Percentiles rank a stretch among this genome's conserved stretches.
Conservation (phyloP, 2,797 vertebrate species). For the Sebastes paucispinis region DNA sequence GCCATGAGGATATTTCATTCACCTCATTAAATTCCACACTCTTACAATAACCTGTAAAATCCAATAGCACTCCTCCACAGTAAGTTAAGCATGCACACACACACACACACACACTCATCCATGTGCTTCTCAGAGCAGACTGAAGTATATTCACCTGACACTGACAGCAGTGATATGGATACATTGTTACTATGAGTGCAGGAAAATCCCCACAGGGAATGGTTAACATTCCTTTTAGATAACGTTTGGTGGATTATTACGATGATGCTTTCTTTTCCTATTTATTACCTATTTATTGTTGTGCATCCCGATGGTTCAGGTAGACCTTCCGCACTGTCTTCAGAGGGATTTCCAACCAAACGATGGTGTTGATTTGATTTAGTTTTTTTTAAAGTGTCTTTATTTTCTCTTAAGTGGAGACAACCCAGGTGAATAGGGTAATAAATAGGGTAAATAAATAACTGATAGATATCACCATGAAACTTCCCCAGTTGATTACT, state of each 20-base stretch:
- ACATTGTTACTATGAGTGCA: constrained; percentile 9
- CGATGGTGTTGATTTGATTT: background rate
- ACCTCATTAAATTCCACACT: constrained; percentile 2
- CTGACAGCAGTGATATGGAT: constrained; percentile 2
- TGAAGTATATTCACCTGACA: background rate
- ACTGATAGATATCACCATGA: no score
- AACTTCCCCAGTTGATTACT: background rate
- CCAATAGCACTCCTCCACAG: background rate
- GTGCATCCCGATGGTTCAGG: background rate
- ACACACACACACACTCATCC: background rate
- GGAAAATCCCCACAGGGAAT: background rate
- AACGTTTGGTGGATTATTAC: background rate
- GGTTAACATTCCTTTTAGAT: constrained; percentile 19
- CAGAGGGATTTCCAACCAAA: background rate
- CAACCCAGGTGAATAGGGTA: no score
- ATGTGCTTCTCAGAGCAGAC: background rate
- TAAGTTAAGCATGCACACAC: background rate
- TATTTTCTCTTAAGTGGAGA: background rate
- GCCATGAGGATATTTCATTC: constrained; percentile 35
- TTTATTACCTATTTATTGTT: constrained; percentile 48
- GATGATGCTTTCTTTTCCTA: background rate
- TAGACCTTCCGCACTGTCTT: background rate
- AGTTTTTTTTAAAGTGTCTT: background rate
- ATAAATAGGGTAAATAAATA: no score
- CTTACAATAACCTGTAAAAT: constrained; percentile 7